These are phyloP conservation scores for Lasioglossum albipes DNA, from an alignment of 1,140 invertebrate species.

Conservation along the genomic window DNA sequence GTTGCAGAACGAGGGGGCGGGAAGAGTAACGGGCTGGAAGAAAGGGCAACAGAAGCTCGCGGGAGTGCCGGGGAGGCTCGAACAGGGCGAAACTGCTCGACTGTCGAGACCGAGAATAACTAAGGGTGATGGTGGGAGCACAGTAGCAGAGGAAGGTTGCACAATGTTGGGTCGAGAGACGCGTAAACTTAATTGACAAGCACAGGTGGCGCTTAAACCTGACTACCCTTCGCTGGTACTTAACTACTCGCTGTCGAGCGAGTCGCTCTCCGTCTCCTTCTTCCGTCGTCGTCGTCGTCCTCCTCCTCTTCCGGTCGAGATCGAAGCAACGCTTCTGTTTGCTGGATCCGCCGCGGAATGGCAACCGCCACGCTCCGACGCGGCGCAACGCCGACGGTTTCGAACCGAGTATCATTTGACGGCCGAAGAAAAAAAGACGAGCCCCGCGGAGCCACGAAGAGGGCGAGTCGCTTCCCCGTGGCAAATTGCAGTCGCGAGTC, in stretches of 20 bases:
- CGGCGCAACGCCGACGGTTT: neutral
- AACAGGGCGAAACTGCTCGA: slow-evolving; percentile 23
- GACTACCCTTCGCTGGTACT: slow-evolving; percentile 69
- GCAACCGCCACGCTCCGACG: slow-evolving; percentile 11
- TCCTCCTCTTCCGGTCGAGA: slow-evolving; percentile 23
- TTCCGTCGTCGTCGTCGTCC: neutral
- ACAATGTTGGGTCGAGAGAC: slow-evolving; percentile 65
- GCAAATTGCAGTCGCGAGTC: neutral
- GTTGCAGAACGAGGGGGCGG: neutral
- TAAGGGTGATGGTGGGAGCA: slow-evolving; percentile 44
- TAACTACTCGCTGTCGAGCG: slow-evolving; percentile 58
- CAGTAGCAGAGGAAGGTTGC: slow-evolving; percentile 48
- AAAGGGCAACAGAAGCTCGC: slow-evolving; percentile 18
- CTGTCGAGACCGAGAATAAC: slow-evolving; percentile 57
- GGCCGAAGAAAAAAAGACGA: slow-evolving; percentile 26
- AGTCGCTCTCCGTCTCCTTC: too few relatives aligned
- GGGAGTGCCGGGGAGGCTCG: neutral
- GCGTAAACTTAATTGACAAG: slow-evolving; percentile 77
- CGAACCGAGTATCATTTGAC: slow-evolving; percentile 41
- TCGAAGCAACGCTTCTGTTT: slow-evolving; percentile 52
- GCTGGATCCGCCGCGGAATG: slow-evolving; percentile 44
- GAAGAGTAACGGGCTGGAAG: slow-evolving; percentile 31
- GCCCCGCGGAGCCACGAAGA: neutral
- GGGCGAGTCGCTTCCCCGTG: neutral
- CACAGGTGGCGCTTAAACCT: slow-evolving; percentile 76